A percentile compares a stretch with the other conserved stretches of the same genome.
These are phyloP conservation scores for Mormyrus proboscirostris DNA, from an alignment of 2,797 vertebrate genomes.

Conservation along the genomic window DNA sequence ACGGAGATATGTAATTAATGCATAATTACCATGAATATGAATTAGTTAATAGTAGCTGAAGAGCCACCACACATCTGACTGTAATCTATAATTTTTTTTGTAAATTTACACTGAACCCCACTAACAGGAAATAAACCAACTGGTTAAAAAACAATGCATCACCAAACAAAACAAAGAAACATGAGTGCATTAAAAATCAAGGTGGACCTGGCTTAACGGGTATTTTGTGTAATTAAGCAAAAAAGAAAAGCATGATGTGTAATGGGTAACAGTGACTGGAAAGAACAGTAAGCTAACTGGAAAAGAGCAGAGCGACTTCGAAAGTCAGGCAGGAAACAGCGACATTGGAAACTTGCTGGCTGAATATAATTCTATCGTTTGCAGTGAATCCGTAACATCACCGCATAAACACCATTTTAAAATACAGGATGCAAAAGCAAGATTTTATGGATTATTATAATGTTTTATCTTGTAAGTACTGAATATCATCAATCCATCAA, in stretches of 20 bases:
- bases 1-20: not conserved
- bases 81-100: not conserved
- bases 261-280: not conserved
- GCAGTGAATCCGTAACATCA: not conserved
- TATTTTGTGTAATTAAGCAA: not conserved
- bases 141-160: not conserved
- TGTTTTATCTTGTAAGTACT: not conserved
- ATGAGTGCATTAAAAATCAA: not conserved
- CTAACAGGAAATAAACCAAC: not conserved
- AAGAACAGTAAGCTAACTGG: not conserved
- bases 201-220: not conserved
- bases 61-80: not conserved
- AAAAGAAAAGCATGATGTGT: not conserved
- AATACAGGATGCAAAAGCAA: not conserved
- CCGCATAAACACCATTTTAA: not conserved
- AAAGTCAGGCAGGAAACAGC: not conserved
- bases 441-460: not conserved
- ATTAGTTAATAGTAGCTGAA: not conserved
- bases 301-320: not conserved
- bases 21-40: not conserved
- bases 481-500: not conserved
- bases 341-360: not conserved
- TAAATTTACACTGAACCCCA: not conserved
- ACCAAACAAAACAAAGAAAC: not conserved
- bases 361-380: not conserved